Evolutionary conservation across 1,140 invertebrate genomes (phyloP).

Genomic region (Drosophila asahinai): DNA sequence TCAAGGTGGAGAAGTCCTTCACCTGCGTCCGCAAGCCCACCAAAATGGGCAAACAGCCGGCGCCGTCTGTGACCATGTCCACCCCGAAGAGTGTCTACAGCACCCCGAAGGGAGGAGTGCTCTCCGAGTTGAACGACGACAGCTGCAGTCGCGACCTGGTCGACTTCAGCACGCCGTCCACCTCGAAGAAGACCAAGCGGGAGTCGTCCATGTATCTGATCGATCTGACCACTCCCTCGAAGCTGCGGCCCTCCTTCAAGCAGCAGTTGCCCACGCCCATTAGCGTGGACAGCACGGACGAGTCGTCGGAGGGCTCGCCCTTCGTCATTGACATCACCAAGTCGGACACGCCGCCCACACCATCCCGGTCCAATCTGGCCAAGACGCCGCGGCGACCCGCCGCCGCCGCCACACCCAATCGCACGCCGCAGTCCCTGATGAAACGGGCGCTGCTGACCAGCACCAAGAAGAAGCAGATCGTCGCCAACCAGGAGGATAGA

Average conservation of each 20-base stretch:
- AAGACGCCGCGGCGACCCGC: conserved; percentile 44
- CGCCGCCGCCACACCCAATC: conserved; percentile 53
- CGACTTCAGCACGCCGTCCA: conserved; percentile 68
- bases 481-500: conserved; percentile 8
- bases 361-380: background rate
- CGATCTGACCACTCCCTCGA: conserved; percentile 76
- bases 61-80: conserved; percentile 12
- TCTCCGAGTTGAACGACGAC: conserved; percentile 65
- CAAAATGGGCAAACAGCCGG: conserved; percentile 14
- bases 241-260: conserved; percentile 43
- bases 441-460: conserved; percentile 74
- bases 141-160: conserved; percentile 66
- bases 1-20: conserved; percentile 75
- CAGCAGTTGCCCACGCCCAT: conserved; percentile 41
- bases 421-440: conserved; percentile 75
- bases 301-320: conserved; percentile 52
- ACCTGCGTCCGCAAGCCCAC: conserved; percentile 58
- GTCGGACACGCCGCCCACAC: conserved; percentile 28
- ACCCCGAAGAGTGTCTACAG: conserved; percentile 77
- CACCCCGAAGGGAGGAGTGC: conserved; percentile 72
- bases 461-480: conserved; percentile 73
- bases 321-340: conserved; percentile 63
- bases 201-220: conserved; percentile 73
- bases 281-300: conserved; percentile 46
- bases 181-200: conserved; percentile 59